Conservation (phyloP, 2,888 invertebrate species). For the Meiosimyza platycephala region DNA sequence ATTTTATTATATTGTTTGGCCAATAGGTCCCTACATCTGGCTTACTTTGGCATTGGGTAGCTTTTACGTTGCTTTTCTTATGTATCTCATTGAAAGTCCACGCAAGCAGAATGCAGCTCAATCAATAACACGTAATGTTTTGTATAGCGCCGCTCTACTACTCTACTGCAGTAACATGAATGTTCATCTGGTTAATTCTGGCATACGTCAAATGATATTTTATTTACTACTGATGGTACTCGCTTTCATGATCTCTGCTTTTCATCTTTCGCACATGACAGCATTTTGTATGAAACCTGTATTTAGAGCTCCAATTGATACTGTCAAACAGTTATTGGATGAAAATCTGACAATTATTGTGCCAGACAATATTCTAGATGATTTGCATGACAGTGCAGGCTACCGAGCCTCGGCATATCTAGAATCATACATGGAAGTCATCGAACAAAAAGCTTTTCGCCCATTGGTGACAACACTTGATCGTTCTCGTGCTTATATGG, state of each 20-base stretch:
- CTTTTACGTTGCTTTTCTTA: constrained; percentile 56
- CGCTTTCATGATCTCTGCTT: constrained; percentile 58
- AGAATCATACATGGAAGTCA: constrained; percentile 47
- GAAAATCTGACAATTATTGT: constrained; percentile 39
- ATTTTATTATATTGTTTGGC: constrained; percentile 59
- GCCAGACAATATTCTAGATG: constrained; percentile 44
- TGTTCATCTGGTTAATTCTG: constrained; percentile 46
- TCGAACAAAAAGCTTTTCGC: constrained; percentile 48
- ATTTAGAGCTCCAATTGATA: constrained; percentile 50
- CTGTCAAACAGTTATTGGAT: constrained; percentile 36
- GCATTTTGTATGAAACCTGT: constrained; percentile 59
- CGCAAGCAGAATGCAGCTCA: constrained; percentile 31
- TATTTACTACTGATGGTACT: constrained; percentile 52
- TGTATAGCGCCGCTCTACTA: constrained; percentile 55
- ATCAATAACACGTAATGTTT: constrained; percentile 49
- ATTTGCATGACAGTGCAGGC: constrained; percentile 45
- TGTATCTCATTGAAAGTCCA: constrained; percentile 51
- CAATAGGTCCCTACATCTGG: constrained; percentile 60
- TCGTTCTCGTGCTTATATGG: constrained; percentile 54
- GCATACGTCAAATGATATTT: constrained; percentile 51
- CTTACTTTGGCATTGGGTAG: constrained; percentile 47
- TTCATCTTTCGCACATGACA: constrained; percentile 58
- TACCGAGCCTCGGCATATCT: constrained; percentile 46
- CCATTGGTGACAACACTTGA: constrained; percentile 47
- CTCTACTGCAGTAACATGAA: constrained; percentile 57